A percentile compares a stretch with the other conserved stretches of the same genome.
phyloP scores from a whole-genome alignment of 2,797 vertebrate genomes.

The Tiaroga cobitis region DNA sequence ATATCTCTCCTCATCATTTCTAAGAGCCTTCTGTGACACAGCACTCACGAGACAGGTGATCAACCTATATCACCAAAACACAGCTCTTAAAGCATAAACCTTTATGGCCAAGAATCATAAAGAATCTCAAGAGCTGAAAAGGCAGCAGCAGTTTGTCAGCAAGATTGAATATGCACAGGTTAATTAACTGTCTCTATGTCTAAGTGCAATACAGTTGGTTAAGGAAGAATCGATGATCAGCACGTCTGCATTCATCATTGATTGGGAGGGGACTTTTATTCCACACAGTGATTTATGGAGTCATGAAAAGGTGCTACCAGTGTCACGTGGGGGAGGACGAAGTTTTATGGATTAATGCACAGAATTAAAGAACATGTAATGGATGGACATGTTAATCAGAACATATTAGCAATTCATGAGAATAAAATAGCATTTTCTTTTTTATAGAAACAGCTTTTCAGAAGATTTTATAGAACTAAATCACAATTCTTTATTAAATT shows the following conservation, averaged over 20 bases:
- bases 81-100: conserved; percentile 6
- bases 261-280: conserved; percentile 53
- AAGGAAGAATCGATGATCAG: conserved; percentile 35
- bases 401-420: neutral
- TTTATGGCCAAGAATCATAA: conserved; percentile 21
- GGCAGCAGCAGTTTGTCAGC: conserved; percentile 33
- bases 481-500: neutral
- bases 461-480: neutral
- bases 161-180: conserved; percentile 51
- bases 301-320: conserved; percentile 35
- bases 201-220: conserved; percentile 50
- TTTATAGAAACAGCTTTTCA: neutral
- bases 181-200: conserved; percentile 49
- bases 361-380: neutral
- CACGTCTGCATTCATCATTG: conserved; percentile 40
- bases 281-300: conserved; percentile 54
- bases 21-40: neutral
- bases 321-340: neutral
- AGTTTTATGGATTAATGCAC: neutral
- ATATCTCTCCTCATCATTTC: neutral
- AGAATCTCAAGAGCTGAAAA: conserved; percentile 33
- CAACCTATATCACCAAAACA: neutral
- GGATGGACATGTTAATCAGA: neutral
- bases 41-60: neutral
- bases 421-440: neutral